A percentile compares a stretch with the other conserved stretches of the same genome.
Evolutionary conservation across 2,113 vertebrate genomes (phyloP).

Genomic region (Perognathus longimembris): DNA sequence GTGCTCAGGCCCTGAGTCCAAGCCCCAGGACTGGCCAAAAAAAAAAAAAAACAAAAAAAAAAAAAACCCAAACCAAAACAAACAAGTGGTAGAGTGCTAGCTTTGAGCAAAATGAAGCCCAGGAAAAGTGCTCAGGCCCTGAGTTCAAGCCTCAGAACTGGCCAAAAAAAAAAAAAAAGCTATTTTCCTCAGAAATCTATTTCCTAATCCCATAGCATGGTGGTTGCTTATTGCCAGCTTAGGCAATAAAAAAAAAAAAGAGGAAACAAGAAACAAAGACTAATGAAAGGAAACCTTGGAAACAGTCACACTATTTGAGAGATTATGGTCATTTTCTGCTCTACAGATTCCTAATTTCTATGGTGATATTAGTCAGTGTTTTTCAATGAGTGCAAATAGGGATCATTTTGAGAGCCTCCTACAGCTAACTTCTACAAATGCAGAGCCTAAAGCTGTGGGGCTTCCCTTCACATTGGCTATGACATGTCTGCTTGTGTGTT

Average conservation of each 20-base stretch:
- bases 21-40: too few relatives aligned
- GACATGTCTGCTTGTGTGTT: background rate
- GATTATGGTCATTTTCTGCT: background rate
- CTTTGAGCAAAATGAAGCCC: too few relatives aligned
- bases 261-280: background rate
- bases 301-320: background rate
- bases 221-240: background rate
- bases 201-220: background rate
- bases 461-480: fast-evolving
- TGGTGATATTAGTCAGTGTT: background rate
- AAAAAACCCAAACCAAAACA: too few relatives aligned
- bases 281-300: background rate
- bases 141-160: too few relatives aligned
- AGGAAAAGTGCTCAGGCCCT: too few relatives aligned
- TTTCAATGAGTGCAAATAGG: background rate
- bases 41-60: too few relatives aligned
- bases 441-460: background rate
- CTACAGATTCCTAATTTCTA: background rate
- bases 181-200: slow-evolving; percentile 44
- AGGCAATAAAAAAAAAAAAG: too few relatives aligned
- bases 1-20: too few relatives aligned
- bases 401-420: background rate
- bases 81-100: too few relatives aligned
- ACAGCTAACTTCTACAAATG: background rate
- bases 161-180: too few relatives aligned